Percentiles rank a stretch among this genome's conserved stretches.
Evolutionary conservation across 2,797 vertebrate species (phyloP).

Genomic region (Miichthys miiuy): DNA sequence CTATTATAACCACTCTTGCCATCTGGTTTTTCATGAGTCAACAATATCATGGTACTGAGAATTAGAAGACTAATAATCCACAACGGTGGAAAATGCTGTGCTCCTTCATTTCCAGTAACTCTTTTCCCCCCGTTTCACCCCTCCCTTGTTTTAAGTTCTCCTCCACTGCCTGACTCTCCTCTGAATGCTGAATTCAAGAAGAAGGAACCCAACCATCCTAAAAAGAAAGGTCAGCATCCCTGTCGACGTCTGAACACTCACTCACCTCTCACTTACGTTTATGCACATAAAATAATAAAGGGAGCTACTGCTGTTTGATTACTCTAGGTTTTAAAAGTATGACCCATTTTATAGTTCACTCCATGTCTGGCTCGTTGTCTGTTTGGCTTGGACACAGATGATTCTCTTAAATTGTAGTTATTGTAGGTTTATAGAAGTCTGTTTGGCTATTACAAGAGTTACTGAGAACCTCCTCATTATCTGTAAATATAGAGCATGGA

Average conservation of each 20-base stretch:
- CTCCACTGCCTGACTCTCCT: constrained; percentile 85
- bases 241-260: constrained; percentile 18
- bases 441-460: constrained; percentile 33
- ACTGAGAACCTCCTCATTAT: constrained; percentile 51
- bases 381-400: constrained; percentile 50
- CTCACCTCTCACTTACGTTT: constrained; percentile 35
- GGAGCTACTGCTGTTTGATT: constrained; percentile 45
- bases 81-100: constrained; percentile 77
- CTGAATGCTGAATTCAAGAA: constrained; percentile 79
- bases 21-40: constrained; percentile 73
- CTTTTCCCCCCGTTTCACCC: constrained; percentile 26
- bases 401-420: constrained; percentile 34
- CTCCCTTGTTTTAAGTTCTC: constrained; percentile 79
- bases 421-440: constrained; percentile 40
- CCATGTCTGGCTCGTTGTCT: constrained; percentile 43
- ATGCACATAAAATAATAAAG: constrained; percentile 39
- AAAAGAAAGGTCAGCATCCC: constrained; percentile 78
- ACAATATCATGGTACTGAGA: constrained; percentile 63
- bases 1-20: constrained; percentile 60
- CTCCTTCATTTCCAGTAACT: constrained; percentile 75
- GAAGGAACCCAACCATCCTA: constrained; percentile 74
- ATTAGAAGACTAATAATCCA: constrained; percentile 73
- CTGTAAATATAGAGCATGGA: constrained; percentile 35
- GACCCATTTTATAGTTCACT: constrained; percentile 46
- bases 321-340: constrained; percentile 49